Evolutionary conservation across 2,888 invertebrate species (phyloP), one percentile per base, ranked within the genome.

Genomic region (Pseudococcus jackbeardsleyi): DNA sequence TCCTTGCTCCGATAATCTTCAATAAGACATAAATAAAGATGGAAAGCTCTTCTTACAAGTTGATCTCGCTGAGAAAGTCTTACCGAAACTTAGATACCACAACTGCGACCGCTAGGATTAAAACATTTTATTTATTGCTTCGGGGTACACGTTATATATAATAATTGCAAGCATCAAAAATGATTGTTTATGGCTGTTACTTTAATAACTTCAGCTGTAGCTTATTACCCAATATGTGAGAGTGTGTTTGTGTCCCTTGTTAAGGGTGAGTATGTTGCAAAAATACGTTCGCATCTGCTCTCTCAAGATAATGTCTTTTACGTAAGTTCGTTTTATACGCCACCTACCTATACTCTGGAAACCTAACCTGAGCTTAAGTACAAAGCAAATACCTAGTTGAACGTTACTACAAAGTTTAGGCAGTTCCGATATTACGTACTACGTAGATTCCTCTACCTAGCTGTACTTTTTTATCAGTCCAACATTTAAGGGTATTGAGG

Each of bases 21-120:
- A 90, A 90, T 90, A 90, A 90, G 90, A 90, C 90, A 90, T 90
- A 90, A 90, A 90, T 90, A 90, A 89, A 89, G 90, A 89, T 88
- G 89, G 88, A 88, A 88, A 88, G 88, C 88, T 88, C 88, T 88
- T 77, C 88, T 88, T 88, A 88, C 88, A 88, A 88, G 88, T 88
- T 88, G 88, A 88, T 88, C 88, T 88, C 88, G 46, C 88, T 82
- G 79, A 88, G 88, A 79, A 88, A 88, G 88, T 88, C 88, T 88
- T 88, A 88, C 77, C 88, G 88, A 88, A 88, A 88, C 79, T 88
- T 82, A 88, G 88, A 77, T 79, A 79, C 88, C 88, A 48, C 88
- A 88, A 88, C 88, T 88, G 88, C 88, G 88, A 88, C 88, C 88
- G 79, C 26, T 79, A 88, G 88, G 88, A 88, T 88, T 88, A 88